Evolutionary conservation across 2,113 vertebrate species (phyloP), one percentile per base, ranked within the genome.

Genomic region (Sialia sialis): DNA sequence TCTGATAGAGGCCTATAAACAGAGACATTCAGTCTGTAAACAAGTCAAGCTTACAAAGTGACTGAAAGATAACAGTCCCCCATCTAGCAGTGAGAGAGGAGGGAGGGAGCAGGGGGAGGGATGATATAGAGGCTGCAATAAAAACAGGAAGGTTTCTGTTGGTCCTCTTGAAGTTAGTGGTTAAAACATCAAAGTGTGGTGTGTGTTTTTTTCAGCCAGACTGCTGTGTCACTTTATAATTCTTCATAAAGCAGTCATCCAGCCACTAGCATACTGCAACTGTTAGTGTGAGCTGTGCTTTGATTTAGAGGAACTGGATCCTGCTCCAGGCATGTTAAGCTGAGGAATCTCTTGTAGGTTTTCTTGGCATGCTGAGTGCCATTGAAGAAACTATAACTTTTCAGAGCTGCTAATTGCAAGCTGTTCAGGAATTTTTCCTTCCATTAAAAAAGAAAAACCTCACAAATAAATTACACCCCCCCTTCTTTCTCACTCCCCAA

Each of bases 151-250:
- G 89, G 91, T 95, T 86, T 95, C 91, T 96, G 93, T 94, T 96
- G 96, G 91, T 93, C 48, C 84, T 95, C 95, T 97, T 96, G 91
- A 97, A 97, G 95, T 95, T 55, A 85, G 91, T 87, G 91, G 93
- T 95, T 95, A 86, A 91, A 94, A 97, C 95, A 90, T 96, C 96
- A 97, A 97, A 97, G 96, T 2, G 0, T 83, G 55, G 55, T 54
- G 77, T 89, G 89, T 84, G 78, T 79, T 89, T 96, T 95, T 93
- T 95, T 90, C 82, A 94, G 26, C 93, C 82, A 95, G 93, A 86
- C 82, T 95, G 94, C 91, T 96, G 93, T 95, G 93, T 97, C 95
- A 93, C 95, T 96, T 97, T 96, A 95, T 96, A 97, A 97, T 96
- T 97, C 94, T 95, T 95, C 91, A 94, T 93, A 95, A 95, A 97